These are phyloP conservation scores for Ceratina calcarata DNA, from an alignment of 1,140 invertebrate genomes.

Conservation along the genomic window DNA sequence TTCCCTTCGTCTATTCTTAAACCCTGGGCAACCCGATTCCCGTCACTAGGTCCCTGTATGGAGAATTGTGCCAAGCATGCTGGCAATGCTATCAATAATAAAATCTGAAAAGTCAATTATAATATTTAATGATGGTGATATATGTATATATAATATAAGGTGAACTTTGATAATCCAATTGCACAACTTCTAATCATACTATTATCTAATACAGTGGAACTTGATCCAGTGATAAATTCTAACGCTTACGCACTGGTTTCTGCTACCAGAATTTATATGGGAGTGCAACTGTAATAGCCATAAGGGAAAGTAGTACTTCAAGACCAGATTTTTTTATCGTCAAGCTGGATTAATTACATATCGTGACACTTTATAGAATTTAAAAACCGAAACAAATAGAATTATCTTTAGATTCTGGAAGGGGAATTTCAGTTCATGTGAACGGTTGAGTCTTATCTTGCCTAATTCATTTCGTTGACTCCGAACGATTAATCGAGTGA, in stretches of 20 bases:
- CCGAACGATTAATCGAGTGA: no score
- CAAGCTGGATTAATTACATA: not conserved
- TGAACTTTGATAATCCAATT: conserved; percentile 1
- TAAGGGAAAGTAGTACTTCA: conserved; percentile 23
- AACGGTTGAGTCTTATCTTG: no score
- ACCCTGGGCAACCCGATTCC: conserved; percentile 75
- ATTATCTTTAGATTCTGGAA: not conserved
- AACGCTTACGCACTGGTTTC: conserved; percentile 14
- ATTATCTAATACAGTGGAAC: conserved; percentile 47
- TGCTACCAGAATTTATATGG: conserved; percentile 28
- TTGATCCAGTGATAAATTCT: conserved; percentile 18
- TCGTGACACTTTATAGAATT: not conserved
- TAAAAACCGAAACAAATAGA: no score
- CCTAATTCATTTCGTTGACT: no score
- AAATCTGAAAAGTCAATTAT: conserved; percentile 59
- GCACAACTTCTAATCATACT: not conserved
- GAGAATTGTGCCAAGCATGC: conserved; percentile 76
- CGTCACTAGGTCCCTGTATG: conserved; percentile 78
- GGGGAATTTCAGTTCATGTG: not conserved
- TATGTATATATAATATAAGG: not conserved
- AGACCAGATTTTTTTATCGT: conserved; percentile 9
- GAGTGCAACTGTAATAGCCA: conserved; percentile 29
- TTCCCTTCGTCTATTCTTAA: conserved; percentile 74
- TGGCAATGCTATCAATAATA: conserved; percentile 70
- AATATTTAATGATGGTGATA: not conserved